Base-by-base conservation (phyloP, 2,797 vertebrate genomes). In the Ambastaia sidthimunki region DNA sequence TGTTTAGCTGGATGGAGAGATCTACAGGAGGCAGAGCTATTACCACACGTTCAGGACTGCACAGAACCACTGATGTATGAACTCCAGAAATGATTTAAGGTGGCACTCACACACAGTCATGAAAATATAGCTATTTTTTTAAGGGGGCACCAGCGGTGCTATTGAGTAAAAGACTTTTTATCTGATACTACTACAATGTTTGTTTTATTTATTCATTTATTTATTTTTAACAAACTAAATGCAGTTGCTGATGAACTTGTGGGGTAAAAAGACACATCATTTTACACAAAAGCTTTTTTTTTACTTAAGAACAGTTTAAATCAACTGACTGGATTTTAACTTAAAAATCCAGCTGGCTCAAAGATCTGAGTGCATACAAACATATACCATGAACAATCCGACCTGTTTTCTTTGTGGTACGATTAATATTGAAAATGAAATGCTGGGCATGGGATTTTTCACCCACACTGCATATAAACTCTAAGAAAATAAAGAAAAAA, bases 1-100 rank as follows among this genome's bases (percentile, higher is more conserved):
- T 82, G 70, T 84, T 83, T 85, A 79, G 74, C 76, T 48, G 50
- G 65, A 77, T 41, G 23, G 57, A 78, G 71, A 7, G 50, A 65
- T 65, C 60, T 68, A 65, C 63, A 73, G 54, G 69, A 59, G 48
- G 34, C 31, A 57, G 48, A 60, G 25, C 23, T 34, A n/a, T 67
- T 10, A 28, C 3, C 5, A 71, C n/a, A 63, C 23, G 11, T 44
- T 63, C 23, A 55, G 48, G 28, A 11, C 48, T n/a, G 19, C 37
- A 63, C 55, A 65, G 41, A 48, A 18, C 13, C 48, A 7, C 19
- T 3, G 19, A 71, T 10, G 34, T 48, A 15, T 34, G 47, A 69
- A 78, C 67, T 60, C 19, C 34, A 23, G 37, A 68, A 44, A 4
- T 59, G 0, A 59, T 68, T 54, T 54, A 52, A 50, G 47, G 19